Conservation (phyloP, 1,140 invertebrate species). For the Pseudomyrmex gracilis region DNA sequence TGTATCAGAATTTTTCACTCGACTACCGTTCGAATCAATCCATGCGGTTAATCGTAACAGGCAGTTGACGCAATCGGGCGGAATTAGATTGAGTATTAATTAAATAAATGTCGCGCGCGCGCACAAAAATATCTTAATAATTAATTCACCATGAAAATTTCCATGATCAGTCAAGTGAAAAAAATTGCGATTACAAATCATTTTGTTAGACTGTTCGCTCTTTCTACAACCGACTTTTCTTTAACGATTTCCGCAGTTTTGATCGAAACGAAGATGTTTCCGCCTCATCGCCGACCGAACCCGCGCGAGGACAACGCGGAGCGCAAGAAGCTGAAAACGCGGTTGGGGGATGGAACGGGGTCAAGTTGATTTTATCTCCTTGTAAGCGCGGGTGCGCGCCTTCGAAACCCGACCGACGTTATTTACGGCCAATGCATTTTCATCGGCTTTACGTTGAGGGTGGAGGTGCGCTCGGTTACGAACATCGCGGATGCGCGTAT, state of each 20-base stretch:
- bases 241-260: slow-evolving; percentile 2
- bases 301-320: slow-evolving; percentile 31
- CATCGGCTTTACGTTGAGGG: slow-evolving; percentile 55
- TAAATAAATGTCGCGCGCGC: slow-evolving; percentile 4
- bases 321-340: slow-evolving; percentile 33
- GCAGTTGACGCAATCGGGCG: slow-evolving; percentile 21
- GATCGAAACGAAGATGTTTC: slow-evolving; percentile 21
- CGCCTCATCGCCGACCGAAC: background rate
- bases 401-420: slow-evolving; percentile 73
- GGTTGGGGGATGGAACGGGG: slow-evolving; percentile 75
- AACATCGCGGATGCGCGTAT: slow-evolving; percentile 39
- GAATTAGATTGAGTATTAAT: slow-evolving; percentile 46
- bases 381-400: slow-evolving; percentile 62
- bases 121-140: background rate
- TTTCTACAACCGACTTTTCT: background rate
- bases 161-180: background rate
- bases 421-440: slow-evolving; percentile 78
- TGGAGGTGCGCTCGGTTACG: slow-evolving; percentile 31
- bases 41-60: slow-evolving; percentile 47
- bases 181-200: background rate
- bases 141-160: background rate
- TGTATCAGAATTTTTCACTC: slow-evolving; percentile 47
- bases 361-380: slow-evolving; percentile 81
- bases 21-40: slow-evolving; percentile 38
- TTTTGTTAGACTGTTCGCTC: background rate